phyloP scores from a whole-genome alignment of 2,113 vertebrate genomes.

The Ciconia maguari region DNA sequence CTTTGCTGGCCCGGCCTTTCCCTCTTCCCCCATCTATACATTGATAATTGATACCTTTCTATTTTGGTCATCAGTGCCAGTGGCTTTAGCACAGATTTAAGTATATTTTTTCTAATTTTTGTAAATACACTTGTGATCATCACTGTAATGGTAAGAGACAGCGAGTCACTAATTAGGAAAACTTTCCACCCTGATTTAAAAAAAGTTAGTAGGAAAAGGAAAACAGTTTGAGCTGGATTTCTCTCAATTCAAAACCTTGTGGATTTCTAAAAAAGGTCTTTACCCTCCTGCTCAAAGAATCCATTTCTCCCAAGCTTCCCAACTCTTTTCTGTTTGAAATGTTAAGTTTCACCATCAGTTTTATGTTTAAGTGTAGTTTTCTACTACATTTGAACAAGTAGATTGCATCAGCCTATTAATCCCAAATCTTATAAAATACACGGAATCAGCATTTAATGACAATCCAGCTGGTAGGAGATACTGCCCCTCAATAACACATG shows the following conservation, averaged over 20 bases:
- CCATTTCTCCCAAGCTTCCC: background rate
- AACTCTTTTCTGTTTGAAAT: background rate
- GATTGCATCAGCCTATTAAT: background rate
- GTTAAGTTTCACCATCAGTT: background rate
- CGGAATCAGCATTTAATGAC: background rate
- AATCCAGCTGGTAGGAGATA: background rate
- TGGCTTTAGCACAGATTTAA: background rate
- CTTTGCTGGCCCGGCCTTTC: background rate
- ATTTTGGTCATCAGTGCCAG: background rate
- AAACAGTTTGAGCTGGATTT: background rate
- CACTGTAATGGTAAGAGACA: background rate
- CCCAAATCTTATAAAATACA: background rate
- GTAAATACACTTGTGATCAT: background rate
- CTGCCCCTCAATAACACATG: background rate
- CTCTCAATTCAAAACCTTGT: background rate
- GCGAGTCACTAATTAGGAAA: background rate
- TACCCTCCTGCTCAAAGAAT: background rate
- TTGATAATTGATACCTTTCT: background rate
- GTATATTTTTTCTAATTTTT: background rate
- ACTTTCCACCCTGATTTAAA: background rate
- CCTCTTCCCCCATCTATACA: background rate
- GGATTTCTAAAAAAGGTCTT: background rate
- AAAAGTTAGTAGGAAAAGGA: background rate
- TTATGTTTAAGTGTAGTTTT: background rate
- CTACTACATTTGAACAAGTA: background rate